A percentile compares a stretch with the other conserved stretches of the same genome.
These are phyloP conservation scores for Amphiura filiformis DNA, from an alignment of 35 echinoderm and acorn worm species.

Conservation along the genomic window DNA sequence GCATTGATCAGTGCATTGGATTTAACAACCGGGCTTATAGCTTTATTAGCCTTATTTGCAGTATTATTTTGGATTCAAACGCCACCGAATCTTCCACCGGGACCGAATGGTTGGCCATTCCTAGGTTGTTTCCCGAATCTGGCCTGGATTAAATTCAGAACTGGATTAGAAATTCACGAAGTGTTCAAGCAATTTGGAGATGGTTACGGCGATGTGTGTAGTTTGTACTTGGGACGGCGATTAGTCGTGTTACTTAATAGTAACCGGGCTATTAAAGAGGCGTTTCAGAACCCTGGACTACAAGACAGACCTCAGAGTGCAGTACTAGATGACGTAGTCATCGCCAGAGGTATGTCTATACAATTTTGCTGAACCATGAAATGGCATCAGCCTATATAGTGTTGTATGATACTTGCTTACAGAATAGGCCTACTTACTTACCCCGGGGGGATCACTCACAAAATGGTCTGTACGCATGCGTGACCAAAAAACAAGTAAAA, in stretches of 20 bases:
- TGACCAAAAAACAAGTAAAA: too few species aligned
- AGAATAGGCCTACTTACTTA: too few species aligned
- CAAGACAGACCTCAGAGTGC: not conserved
- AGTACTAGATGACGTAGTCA: not conserved
- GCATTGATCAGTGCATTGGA: not conserved
- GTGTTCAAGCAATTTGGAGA: not conserved
- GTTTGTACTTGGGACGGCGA: not conserved
- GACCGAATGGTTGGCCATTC: not conserved
- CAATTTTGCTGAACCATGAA: too few species aligned
- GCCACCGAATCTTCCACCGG: not conserved
- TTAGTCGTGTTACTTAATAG: not conserved
- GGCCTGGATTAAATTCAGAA: not conserved
- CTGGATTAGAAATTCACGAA: not conserved
- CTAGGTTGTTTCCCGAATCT: not conserved
- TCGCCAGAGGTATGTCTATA: not conserved
- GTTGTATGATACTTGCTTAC: too few species aligned
- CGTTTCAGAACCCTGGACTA: not conserved
- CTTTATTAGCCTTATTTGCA: not conserved
- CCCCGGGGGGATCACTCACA: too few species aligned
- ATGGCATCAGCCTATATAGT: too few species aligned
- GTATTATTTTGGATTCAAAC: not conserved
- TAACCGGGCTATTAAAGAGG: not conserved
- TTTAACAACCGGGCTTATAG: not conserved
- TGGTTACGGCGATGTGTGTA: not conserved
- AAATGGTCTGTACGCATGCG: too few species aligned